phyloP scores from a whole-genome alignment of 2,888 invertebrate genomes.

The Folsomia candida region DNA sequence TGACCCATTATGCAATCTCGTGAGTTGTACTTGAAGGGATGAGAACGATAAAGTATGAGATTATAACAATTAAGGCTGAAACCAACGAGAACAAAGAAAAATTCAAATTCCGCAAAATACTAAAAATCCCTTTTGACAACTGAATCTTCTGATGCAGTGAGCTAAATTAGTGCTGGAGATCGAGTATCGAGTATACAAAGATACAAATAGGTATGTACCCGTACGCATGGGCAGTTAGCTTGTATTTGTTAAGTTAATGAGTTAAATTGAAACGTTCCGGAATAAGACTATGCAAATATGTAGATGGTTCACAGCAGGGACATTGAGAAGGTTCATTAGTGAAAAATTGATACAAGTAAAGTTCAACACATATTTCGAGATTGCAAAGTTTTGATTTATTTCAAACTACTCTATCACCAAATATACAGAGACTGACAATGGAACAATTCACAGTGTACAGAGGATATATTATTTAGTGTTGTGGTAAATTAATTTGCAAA shows the following conservation, averaged over 20 bases:
- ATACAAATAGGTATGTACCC: no score
- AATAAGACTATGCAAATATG: background rate
- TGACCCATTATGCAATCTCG: background rate
- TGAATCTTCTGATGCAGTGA: no score
- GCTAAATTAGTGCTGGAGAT: no score
- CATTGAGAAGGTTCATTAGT: background rate
- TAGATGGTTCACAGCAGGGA: background rate
- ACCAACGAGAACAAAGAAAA: no score
- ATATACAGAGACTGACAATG: constrained; percentile 6
- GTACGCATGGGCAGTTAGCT: no score
- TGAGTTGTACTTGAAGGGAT: no score
- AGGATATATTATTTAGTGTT: background rate
- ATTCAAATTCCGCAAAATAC: no score
- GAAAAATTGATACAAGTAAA: background rate
- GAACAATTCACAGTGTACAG: constrained; percentile 9
- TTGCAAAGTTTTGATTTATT: constrained; percentile 16
- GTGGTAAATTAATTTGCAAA: background rate
- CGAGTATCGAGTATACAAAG: no score
- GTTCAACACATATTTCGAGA: background rate
- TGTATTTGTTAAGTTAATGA: no score
- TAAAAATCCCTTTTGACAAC: no score
- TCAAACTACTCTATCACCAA: constrained; percentile 6
- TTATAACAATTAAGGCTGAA: no score
- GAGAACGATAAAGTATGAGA: no score
- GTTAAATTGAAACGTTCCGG: background rate